Evolutionary conservation across 2,888 invertebrate species (phyloP), one percentile per base, ranked within the genome.

Genomic region (Tromatobia lineatoria): DNA sequence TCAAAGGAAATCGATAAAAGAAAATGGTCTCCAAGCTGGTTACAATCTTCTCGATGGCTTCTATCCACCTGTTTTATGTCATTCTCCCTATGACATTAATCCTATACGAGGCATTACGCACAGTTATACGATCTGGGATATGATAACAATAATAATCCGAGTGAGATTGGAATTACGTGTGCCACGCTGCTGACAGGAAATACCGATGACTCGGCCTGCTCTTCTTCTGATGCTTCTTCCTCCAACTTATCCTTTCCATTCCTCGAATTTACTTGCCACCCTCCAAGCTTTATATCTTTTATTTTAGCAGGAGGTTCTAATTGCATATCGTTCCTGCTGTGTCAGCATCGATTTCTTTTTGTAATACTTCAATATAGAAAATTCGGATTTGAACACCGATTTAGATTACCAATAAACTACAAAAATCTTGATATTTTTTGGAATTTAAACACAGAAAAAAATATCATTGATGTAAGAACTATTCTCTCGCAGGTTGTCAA

Each of bases 1-100:
- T 52, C 25, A 38, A 59, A 34, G 59, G 34, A 74, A 85, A 77
- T 81, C 81, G 71, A 85, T 83, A 54, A 59, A 64, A 73, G 73
- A 29, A 71, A 80, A 85, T 80, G 73, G 59, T 77, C 66, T 25
- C 50, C 47, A 66, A 57, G 34, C 61, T 67, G 59, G 29, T 75
- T 59, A 59, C 34, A 75, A 59, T 57, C 50, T 71, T n/a, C 29
- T 34, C 34, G 61, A 77, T 20, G 10, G 18, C 42, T 47, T 38
- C 20, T 54, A 1, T 67, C 20, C 52, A 1, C 61, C 23, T 34
- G 45, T 83, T 79, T 74, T 76, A 75, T 70, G 52, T 50, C n/a
- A 29, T 61, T 34, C 67, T 73, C 52, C 18, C 61, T 50, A 50
- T 59, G 61, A 77, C 50, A 50, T 67, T 69, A 59, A 59, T 67